Evolutionary conservation across 64 coral and sea anemone species (phyloP).

Genomic region (Pachyseris speciosa): DNA sequence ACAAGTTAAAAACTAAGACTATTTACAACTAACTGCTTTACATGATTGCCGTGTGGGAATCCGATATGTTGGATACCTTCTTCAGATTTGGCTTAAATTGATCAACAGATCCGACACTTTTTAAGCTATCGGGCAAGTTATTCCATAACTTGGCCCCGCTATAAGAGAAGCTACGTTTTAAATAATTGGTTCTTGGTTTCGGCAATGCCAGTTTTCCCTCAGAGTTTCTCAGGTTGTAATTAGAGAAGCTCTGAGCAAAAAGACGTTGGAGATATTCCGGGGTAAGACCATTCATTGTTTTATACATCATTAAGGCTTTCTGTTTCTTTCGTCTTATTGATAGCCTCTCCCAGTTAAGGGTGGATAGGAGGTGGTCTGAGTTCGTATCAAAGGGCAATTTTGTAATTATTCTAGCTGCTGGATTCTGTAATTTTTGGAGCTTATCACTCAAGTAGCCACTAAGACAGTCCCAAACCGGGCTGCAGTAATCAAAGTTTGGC

Average conservation of each 20-base stretch:
- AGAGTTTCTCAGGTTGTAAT: slow-evolving; percentile 16
- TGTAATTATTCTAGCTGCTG: neutral
- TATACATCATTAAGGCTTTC: slow-evolving; percentile 50
- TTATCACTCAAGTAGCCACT: slow-evolving; percentile 3
- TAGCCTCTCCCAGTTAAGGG: slow-evolving; percentile 3
- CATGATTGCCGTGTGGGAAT: neutral
- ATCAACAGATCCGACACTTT: neutral
- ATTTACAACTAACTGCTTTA: too few relatives aligned
- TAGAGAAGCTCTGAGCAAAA: neutral
- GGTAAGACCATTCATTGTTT: slow-evolving; percentile 8
- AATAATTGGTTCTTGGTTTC: slow-evolving; percentile 17
- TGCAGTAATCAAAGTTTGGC: neutral
- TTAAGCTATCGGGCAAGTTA: neutral
- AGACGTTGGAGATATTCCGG: slow-evolving; percentile 22
- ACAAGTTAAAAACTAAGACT: too few relatives aligned
- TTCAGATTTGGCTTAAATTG: neutral
- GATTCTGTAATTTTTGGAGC: slow-evolving; percentile 13
- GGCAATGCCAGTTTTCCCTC: slow-evolving; percentile 18
- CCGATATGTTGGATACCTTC: neutral
- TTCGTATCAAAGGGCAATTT: neutral
- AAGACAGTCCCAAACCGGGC: neutral
- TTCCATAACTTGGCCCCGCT: slow-evolving; percentile 29
- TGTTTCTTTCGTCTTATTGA: slow-evolving; percentile 17
- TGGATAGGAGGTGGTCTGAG: neutral
- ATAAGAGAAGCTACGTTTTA: slow-evolving; percentile 18